Percentiles rank a stretch among this genome's conserved stretches.
phyloP scores from a whole-genome alignment of 2,888 invertebrate genomes.

The Volucella bombylans region DNA sequence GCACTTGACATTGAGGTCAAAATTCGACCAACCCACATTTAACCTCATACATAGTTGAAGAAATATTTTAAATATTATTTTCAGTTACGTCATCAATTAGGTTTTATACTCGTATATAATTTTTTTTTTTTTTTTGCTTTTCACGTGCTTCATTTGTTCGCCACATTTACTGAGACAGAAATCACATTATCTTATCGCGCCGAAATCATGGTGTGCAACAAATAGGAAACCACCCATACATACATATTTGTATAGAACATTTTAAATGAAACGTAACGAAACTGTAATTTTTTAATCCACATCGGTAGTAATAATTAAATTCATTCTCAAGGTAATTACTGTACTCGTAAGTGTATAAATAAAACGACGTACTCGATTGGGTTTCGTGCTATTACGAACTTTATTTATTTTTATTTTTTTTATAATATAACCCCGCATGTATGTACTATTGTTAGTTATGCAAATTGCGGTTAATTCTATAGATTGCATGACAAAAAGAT shows the following conservation, averaged over 20 bases:
- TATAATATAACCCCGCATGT: no score
- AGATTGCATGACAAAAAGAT: slow-evolving; percentile 34
- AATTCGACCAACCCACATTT: slow-evolving; percentile 38
- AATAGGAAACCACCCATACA: no score
- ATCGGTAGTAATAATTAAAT: slow-evolving; percentile 49
- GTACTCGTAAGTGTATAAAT: slow-evolving; percentile 10
- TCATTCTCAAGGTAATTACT: slow-evolving; percentile 43
- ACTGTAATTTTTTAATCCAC: slow-evolving; percentile 39
- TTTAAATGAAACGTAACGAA: slow-evolving; percentile 24
- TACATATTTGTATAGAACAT: neutral
- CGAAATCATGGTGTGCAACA: slow-evolving; percentile 44
- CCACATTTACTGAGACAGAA: slow-evolving; percentile 29
- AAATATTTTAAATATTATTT: neutral
- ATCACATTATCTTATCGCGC: slow-evolving; percentile 62
- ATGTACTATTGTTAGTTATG: slow-evolving; percentile 39
- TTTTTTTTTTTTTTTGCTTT: neutral
- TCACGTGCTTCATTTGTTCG: slow-evolving; percentile 28
- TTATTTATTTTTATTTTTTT: slow-evolving; percentile 10
- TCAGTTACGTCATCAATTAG: slow-evolving; percentile 28
- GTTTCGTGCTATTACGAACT: slow-evolving; percentile 26
- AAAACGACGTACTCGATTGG: slow-evolving; percentile 47
- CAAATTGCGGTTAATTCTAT: slow-evolving; percentile 53
- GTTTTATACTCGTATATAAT: neutral
- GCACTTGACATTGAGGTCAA: slow-evolving; percentile 39
- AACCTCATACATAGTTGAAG: neutral